phyloP scores from a whole-genome alignment of 2,888 invertebrate genomes.

The Tyria jacobaeae region DNA sequence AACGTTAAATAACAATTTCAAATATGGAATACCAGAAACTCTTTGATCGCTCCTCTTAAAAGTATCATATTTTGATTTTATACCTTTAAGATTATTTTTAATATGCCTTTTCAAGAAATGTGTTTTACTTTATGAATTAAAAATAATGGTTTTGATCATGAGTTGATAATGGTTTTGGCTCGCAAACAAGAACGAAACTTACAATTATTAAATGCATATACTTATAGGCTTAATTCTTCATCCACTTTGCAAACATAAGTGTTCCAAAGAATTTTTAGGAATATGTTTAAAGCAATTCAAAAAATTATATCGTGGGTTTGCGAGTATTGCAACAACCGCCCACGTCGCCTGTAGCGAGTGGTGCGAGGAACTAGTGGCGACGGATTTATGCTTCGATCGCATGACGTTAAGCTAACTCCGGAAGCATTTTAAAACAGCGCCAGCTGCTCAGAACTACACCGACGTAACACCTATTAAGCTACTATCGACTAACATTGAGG shows the following conservation, averaged over 20 bases:
- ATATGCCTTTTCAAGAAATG: neutral
- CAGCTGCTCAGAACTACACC: constrained; percentile 45
- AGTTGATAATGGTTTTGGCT: too few relatives aligned
- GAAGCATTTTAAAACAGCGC: constrained; percentile 63
- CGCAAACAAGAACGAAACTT: neutral
- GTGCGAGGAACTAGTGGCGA: constrained; percentile 59
- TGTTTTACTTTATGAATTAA: neutral
- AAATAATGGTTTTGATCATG: neutral
- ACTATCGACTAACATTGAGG: constrained; percentile 24
- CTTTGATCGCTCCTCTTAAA: too few relatives aligned
- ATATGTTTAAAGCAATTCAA: constrained; percentile 48
- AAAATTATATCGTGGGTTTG: constrained; percentile 52
- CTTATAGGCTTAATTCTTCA: neutral
- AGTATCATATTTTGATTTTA: too few relatives aligned
- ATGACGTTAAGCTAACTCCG: constrained; percentile 71
- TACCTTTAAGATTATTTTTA: too few relatives aligned
- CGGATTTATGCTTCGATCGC: constrained; percentile 77
- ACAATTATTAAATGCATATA: neutral
- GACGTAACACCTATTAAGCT: constrained; percentile 42
- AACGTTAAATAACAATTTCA: too few relatives aligned
- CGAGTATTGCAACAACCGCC: constrained; percentile 55
- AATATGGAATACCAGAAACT: too few relatives aligned
- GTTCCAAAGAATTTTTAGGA: neutral
- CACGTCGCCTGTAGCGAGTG: constrained; percentile 47
- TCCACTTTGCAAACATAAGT: neutral